Percentiles rank a stretch among this genome's conserved stretches.
These are phyloP conservation scores for Drosophila kurseongensis DNA, from an alignment of 1,140 invertebrate species.

Conservation along the genomic window DNA sequence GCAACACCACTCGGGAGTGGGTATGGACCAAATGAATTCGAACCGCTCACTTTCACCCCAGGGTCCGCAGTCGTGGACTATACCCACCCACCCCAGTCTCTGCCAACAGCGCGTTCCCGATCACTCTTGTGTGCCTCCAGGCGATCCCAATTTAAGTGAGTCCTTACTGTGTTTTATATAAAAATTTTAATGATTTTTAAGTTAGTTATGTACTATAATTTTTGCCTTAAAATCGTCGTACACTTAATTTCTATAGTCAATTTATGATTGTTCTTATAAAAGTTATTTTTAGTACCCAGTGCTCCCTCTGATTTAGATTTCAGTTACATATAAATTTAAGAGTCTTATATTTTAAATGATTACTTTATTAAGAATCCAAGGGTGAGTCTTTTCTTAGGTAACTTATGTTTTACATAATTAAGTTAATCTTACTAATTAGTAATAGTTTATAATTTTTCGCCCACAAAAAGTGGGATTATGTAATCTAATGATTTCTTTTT, in stretches of 20 bases:
- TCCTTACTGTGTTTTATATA: background rate
- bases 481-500: constrained; percentile 16
- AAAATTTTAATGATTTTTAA: background rate
- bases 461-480: background rate
- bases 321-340: background rate
- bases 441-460: background rate
- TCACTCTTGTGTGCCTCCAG: constrained; percentile 86
- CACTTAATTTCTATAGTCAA: too few relatives aligned
- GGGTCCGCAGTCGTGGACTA: constrained; percentile 87
- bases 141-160: constrained; percentile 84
- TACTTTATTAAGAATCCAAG: background rate
- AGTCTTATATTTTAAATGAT: background rate
- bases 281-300: too few relatives aligned
- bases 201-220: background rate
- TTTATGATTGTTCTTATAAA: too few relatives aligned
- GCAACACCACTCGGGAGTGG: constrained; percentile 84
- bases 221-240: background rate
- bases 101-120: constrained; percentile 83
- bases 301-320: background rate
- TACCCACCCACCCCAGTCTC: constrained; percentile 83
- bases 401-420: background rate
- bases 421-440: constrained; percentile 1
- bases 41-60: constrained; percentile 86
- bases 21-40: constrained; percentile 84
- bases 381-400: background rate